phyloP scores from a whole-genome alignment of 2,113 vertebrate species.

The Corythornis madagascariensis region DNA sequence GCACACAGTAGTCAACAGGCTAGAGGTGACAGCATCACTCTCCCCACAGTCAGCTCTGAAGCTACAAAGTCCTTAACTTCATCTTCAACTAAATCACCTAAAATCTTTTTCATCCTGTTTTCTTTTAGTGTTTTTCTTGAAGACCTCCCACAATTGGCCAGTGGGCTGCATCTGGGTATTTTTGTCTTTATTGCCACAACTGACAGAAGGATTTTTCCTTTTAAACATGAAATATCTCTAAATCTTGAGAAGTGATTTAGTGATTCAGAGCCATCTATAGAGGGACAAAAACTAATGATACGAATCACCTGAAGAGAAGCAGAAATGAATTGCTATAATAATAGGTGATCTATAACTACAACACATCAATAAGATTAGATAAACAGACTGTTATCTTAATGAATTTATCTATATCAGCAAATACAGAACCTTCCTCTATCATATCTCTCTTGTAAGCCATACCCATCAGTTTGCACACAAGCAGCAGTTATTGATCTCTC shows the following conservation, averaged over 20 bases:
- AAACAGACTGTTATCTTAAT: conserved; percentile 37
- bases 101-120: background rate
- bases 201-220: background rate
- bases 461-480: conserved; percentile 24
- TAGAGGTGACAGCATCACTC: background rate
- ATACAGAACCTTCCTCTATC: background rate
- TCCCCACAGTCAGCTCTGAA: background rate
- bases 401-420: conserved; percentile 22
- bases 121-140: background rate
- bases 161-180: background rate
- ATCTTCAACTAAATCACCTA: background rate
- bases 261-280: background rate
- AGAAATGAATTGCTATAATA: conserved; percentile 18
- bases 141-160: background rate
- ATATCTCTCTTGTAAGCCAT: conserved; percentile 14
- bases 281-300: conserved; percentile 14
- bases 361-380: conserved; percentile 23
- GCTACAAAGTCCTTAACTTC: background rate
- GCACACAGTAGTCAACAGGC: background rate
- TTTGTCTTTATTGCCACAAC: background rate
- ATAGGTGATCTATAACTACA: conserved; percentile 18
- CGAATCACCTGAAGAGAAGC: conserved; percentile 9
- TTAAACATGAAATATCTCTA: conserved; percentile 8
- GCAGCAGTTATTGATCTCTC: conserved; percentile 36
- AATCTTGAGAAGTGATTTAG: background rate